A percentile compares a stretch with the other conserved stretches of the same genome.
phyloP scores from a whole-genome alignment of 1,140 invertebrate species.

The Vollenhovia emeryi region DNA sequence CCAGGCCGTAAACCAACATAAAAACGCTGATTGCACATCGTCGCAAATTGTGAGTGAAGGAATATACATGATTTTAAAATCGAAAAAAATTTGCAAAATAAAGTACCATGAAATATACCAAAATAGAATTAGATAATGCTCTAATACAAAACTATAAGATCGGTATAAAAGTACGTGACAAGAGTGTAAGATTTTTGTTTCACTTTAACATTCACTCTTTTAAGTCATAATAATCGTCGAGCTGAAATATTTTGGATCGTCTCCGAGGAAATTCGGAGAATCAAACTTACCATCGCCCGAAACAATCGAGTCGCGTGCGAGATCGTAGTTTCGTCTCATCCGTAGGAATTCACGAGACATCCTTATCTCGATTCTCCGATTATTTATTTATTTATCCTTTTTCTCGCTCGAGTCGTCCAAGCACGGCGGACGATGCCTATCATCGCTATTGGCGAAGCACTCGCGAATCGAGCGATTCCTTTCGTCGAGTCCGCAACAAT shows the following conservation, averaged over 20 bases:
- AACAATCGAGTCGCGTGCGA: conserved; percentile 20
- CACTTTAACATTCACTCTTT: neutral
- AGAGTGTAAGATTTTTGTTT: neutral
- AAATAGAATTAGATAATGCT: neutral
- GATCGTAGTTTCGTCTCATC: neutral
- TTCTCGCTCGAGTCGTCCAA: neutral
- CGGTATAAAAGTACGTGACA: neutral
- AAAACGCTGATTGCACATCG: neutral
- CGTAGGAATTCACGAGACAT: neutral
- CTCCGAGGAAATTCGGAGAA: neutral
- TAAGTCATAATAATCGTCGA: neutral
- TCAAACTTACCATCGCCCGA: neutral
- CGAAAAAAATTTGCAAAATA: neutral
- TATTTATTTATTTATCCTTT: conserved; percentile 58
- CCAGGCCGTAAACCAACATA: neutral
- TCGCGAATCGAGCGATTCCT: conserved; percentile 64
- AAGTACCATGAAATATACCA: neutral
- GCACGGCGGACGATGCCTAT: conserved; percentile 37
- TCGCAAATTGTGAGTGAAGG: neutral
- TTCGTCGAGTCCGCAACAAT: conserved; percentile 73
- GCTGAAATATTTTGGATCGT: neutral
- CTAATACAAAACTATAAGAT: neutral
- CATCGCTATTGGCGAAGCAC: conserved; percentile 42
- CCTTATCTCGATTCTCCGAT: conserved; percentile 36
- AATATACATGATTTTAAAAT: neutral